Base-by-base conservation (phyloP, 2,888 invertebrate species). In the Tryphoninae sp. region DNA sequence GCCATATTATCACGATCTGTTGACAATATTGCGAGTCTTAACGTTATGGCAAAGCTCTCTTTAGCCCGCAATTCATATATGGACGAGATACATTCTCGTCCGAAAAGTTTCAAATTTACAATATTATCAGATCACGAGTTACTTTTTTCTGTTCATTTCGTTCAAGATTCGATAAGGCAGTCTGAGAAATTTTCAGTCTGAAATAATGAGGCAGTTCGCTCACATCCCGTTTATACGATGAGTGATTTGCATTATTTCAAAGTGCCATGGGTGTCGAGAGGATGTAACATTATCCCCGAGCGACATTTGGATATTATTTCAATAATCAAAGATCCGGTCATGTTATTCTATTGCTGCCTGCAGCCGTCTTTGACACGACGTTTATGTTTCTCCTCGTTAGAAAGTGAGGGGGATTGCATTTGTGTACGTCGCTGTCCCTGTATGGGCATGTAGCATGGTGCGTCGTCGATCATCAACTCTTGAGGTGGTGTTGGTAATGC, bases 381-480 rank as follows among this genome's bases (percentile, higher is more conserved):
- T 86, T 94, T 94, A 82, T 94, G 94, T 84, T 93, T 93, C 84
- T 94, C 93, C 88, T 95, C 95, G 87, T 95, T 94, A 80, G 94
- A 93, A 81, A 94, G 94, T n/a, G 94, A 93, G 1, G 93, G 86
- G 9, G 88, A 89, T 83, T 90, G 90, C 62, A 86, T 88, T 75
- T 91, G 91, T 78, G 88, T 94, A 86, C 96, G 92, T 81, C 96
- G 93, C 87, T 96, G 96, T 65, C 96, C 96, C 91, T 95, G 96
- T 87, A 96, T 95, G 65, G 96, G 96, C 96, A 96, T 96, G 88
- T 96, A 96, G 75, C 96, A 95, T 7, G 95, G 95, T 61, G 93
- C 93, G 84, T 93, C 92, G 86, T 94, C 94, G 19, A 84, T 82
- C 87, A 89, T 87, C 1, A 89, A 76, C 59, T 91, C 90, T 40